Conservation (phyloP, 2,888 invertebrate genomes). For the Schizotus pectinicornis region DNA sequence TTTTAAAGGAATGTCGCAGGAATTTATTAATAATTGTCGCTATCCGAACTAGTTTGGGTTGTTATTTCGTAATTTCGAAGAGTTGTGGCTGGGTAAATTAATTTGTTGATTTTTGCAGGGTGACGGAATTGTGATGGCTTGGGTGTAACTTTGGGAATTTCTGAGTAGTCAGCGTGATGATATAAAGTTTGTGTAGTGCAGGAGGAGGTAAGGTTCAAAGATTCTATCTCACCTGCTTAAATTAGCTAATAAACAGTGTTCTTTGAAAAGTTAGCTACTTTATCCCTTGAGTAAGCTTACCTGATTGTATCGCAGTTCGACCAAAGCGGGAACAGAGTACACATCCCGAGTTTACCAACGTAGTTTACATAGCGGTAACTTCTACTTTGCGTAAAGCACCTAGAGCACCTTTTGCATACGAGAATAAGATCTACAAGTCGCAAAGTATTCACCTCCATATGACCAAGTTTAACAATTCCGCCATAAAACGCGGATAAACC, state of each 20-base stretch:
- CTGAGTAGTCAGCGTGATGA: conserved; percentile 19
- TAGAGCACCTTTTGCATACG: conserved; percentile 48
- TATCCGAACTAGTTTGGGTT: neutral
- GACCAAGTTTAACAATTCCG: conserved; percentile 24
- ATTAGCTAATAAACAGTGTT: conserved; percentile 52
- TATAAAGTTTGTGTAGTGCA: conserved; percentile 25
- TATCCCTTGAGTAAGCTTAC: conserved; percentile 50
- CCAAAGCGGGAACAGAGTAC: conserved; percentile 47
- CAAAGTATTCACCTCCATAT: conserved; percentile 43
- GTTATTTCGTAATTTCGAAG: neutral
- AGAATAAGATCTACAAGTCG: conserved; percentile 46
- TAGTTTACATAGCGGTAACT: conserved; percentile 52
- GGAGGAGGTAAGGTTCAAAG: conserved; percentile 23
- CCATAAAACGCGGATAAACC: too few species aligned
- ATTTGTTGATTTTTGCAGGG: neutral
- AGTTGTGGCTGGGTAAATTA: conserved; percentile 5
- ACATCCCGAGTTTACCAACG: conserved; percentile 49
- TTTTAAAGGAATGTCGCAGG: conserved; percentile 23
- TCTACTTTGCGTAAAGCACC: conserved; percentile 51
- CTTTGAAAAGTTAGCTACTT: conserved; percentile 49
- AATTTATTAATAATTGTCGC: conserved; percentile 22
- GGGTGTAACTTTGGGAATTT: neutral
- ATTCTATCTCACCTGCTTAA: conserved; percentile 34
- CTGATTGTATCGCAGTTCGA: conserved; percentile 52
- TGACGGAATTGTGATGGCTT: neutral